Conservation (phyloP, 2,888 invertebrate genomes). For the Smittia aterrima region DNA sequence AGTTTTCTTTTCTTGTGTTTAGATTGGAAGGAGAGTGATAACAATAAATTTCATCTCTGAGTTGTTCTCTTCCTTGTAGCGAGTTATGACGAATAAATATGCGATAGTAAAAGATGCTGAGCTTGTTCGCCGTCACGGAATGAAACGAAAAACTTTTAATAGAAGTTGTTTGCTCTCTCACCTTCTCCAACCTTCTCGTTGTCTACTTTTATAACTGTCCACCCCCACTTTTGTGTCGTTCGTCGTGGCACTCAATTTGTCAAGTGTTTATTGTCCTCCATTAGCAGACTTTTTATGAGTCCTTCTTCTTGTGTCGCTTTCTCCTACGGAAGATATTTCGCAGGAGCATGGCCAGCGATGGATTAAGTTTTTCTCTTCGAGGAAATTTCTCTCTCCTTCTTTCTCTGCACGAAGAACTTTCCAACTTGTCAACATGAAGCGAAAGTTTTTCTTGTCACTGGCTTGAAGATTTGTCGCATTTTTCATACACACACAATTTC, state of each 20-base stretch:
- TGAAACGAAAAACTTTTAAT: constrained; percentile 2
- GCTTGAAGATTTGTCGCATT: neutral
- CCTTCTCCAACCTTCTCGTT: neutral
- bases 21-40: neutral
- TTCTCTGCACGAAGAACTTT: neutral
- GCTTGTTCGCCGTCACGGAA: neutral
- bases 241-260: constrained; percentile 1
- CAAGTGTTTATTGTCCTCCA: constrained; percentile 8
- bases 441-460: neutral
- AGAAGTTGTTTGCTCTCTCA: neutral
- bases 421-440: neutral
- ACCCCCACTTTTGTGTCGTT: neutral
- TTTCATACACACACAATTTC: neutral
- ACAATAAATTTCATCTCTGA: neutral
- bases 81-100: no score
- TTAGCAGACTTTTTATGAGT: constrained; percentile 5
- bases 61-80: no score
- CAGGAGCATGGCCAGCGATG: no score
- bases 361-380: neutral
- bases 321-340: neutral
- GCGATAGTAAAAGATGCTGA: no score
- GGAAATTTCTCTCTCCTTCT: neutral
- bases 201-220: neutral
- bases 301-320: neutral
- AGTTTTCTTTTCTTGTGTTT: no score